Percentiles rank a stretch among this genome's conserved stretches.
phyloP scores from a whole-genome alignment of 1,140 invertebrate genomes.

The Liolophura sinensis region DNA sequence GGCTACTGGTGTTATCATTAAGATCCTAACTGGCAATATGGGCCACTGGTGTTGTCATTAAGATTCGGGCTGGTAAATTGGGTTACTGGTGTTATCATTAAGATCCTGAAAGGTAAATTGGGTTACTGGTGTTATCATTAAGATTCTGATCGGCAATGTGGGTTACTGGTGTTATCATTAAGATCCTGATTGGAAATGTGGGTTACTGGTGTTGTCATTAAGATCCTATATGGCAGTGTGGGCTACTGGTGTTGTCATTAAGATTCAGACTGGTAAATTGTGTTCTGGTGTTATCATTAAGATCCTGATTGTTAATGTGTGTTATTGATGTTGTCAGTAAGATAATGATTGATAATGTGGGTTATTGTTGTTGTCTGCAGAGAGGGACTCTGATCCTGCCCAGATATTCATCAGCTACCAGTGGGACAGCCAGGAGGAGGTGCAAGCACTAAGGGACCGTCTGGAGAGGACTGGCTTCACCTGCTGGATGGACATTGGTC shows the following conservation, averaged over 20 bases:
- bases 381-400: constrained; percentile 47
- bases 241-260: too few species aligned
- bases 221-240: too few species aligned
- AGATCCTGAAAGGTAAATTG: too few species aligned
- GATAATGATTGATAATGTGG: too few species aligned
- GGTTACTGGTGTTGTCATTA: not conserved
- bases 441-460: constrained; percentile 46
- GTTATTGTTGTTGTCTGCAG: constrained; percentile 21
- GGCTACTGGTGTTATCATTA: not conserved
- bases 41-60: too few species aligned
- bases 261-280: too few species aligned
- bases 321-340: too few species aligned
- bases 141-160: too few species aligned
- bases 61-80: too few species aligned
- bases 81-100: not conserved
- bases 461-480: constrained; percentile 57
- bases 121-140: not conserved
- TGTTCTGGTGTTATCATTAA: too few species aligned
- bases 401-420: constrained; percentile 62
- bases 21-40: too few species aligned
- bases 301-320: too few species aligned
- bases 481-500: constrained; percentile 63
- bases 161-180: constrained; percentile 18
- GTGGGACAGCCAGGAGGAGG: constrained; percentile 59
- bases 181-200: constrained; percentile 62